Evolutionary conservation across 2,113 vertebrate species (phyloP).

Genomic region (Todiramphus saurophagus): DNA sequence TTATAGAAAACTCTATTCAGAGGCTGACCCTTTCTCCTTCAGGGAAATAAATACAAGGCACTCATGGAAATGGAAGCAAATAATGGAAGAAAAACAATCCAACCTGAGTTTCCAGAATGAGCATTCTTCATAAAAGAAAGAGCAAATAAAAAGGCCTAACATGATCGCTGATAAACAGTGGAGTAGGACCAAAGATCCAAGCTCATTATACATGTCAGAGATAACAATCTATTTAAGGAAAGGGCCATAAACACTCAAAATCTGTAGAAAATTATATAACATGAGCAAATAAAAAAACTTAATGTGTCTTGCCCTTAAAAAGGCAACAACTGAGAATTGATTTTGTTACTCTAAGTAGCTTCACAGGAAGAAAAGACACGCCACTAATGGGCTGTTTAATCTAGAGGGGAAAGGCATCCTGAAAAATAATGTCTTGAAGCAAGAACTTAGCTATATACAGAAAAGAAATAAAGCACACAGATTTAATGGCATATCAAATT

Average conservation of each 20-base stretch:
- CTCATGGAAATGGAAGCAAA: not conserved
- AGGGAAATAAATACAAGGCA: not conserved
- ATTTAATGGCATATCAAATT: not conserved
- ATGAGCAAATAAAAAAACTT: not conserved
- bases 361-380: not conserved
- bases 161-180: not conserved
- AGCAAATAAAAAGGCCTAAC: not conserved
- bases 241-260: not conserved
- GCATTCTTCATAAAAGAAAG: not conserved
- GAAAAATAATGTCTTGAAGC: not conserved
- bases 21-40: not conserved
- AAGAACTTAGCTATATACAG: not conserved
- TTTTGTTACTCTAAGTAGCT: not conserved
- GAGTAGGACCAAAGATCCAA: not conserved
- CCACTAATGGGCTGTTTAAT: not conserved
- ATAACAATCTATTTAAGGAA: not conserved
- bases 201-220: not conserved
- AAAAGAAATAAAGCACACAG: not conserved
- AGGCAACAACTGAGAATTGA: not conserved
- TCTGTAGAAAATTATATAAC: not conserved
- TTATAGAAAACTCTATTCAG: not conserved
- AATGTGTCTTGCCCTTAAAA: not conserved
- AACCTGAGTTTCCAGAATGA: not conserved
- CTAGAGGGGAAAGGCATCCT: not conserved
- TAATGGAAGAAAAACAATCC: not conserved